Evolutionary conservation across 2,797 vertebrate species (phyloP).

Genomic region (Eidolon dupreanum): DNA sequence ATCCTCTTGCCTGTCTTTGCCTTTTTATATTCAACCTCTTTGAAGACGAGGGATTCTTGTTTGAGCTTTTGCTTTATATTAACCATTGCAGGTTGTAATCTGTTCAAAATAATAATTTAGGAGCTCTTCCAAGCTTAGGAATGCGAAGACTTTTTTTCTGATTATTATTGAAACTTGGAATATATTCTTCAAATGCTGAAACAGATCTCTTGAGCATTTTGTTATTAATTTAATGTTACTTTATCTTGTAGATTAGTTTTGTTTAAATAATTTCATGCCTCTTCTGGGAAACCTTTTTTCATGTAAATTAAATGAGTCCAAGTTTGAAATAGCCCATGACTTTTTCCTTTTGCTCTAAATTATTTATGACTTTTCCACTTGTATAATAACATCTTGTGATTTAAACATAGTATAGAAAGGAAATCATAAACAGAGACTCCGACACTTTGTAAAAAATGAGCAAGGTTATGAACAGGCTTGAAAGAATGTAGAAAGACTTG

Average conservation of each 20-base stretch:
- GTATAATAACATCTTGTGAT: neutral
- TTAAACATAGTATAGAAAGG: neutral
- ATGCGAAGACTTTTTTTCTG: neutral
- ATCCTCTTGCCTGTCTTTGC: neutral
- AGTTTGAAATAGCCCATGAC: neutral
- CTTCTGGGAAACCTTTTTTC: neutral
- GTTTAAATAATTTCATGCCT: neutral
- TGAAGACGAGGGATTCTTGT: slow-evolving; percentile 16
- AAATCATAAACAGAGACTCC: neutral
- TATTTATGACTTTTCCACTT: neutral
- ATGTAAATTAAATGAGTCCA: neutral
- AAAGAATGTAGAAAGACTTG: neutral
- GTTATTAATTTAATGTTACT: neutral
- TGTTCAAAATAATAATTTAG: slow-evolving; percentile 13
- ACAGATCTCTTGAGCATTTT: neutral
- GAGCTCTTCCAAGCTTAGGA: neutral
- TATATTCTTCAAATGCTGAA: slow-evolving; percentile 27
- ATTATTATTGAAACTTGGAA: neutral
- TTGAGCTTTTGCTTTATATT: slow-evolving; percentile 45
- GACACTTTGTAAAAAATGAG: neutral
- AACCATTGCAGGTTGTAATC: neutral
- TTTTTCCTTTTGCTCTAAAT: neutral
- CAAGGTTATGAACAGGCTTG: neutral
- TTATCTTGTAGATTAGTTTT: slow-evolving; percentile 10
- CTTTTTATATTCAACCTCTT: neutral